A percentile compares a stretch with the other conserved stretches of the same genome.
These are phyloP conservation scores for Thunnus maccoyii DNA, from an alignment of 2,113 vertebrate species.

Conservation along the genomic window DNA sequence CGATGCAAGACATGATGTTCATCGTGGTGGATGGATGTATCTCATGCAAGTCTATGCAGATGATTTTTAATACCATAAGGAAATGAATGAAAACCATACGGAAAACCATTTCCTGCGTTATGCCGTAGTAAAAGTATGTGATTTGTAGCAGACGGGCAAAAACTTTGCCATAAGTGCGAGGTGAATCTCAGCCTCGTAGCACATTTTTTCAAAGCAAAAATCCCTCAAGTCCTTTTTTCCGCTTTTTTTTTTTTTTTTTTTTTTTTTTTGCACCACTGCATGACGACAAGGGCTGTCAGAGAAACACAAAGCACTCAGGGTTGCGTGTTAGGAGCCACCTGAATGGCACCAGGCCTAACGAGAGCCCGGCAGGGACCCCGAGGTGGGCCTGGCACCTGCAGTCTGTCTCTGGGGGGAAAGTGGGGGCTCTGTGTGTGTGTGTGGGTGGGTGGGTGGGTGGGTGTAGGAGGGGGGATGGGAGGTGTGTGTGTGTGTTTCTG, in stretches of 20 bases:
- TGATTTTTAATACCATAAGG: not conserved
- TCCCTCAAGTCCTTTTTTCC: slow-evolving; percentile 50
- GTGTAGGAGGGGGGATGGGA: not conserved
- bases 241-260: slow-evolving; percentile 2
- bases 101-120: not conserved
- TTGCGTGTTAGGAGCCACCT: slow-evolving; percentile 76
- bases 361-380: slow-evolving; percentile 74
- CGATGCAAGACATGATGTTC: not conserved
- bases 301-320: slow-evolving; percentile 74
- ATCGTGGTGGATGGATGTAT: not conserved
- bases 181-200: slow-evolving; percentile 28
- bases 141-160: not conserved
- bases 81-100: not conserved
- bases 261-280: slow-evolving; percentile 32
- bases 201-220: slow-evolving; percentile 39
- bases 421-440: slow-evolving; percentile 30
- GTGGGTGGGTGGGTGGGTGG: not conserved
- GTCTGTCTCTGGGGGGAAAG: slow-evolving; percentile 62
- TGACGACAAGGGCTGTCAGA: slow-evolving; percentile 71
- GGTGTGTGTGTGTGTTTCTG: slow-evolving; percentile 17
- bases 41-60: not conserved
- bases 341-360: slow-evolving; percentile 77
- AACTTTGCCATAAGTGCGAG: not conserved
- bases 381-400: slow-evolving; percentile 76
- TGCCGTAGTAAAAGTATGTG: not conserved